phyloP scores from a whole-genome alignment of 2,797 vertebrate genomes.

The Platyrinchus mystaceus region DNA sequence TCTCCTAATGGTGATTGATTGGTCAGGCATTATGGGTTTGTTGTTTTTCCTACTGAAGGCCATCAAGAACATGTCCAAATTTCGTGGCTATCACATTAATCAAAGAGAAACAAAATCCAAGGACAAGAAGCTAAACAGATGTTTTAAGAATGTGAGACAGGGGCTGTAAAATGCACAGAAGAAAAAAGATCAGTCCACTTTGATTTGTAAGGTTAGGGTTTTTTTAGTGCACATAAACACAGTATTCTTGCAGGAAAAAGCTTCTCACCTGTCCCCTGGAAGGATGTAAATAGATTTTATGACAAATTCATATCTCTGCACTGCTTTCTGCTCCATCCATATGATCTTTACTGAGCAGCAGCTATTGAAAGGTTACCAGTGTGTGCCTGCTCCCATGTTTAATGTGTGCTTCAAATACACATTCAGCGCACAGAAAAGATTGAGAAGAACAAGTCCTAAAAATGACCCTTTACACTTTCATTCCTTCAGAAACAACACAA shows the following conservation, averaged over 20 bases:
- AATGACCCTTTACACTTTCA: neutral
- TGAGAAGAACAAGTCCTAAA: neutral
- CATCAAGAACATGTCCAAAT: constrained; percentile 81
- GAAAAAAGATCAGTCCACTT: neutral
- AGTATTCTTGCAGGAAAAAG: neutral
- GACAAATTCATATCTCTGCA: neutral
- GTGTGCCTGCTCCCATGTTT: neutral
- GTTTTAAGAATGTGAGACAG: constrained; percentile 36
- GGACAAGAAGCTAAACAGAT: constrained; percentile 61
- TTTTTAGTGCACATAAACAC: neutral
- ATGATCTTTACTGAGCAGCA: neutral
- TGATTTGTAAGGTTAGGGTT: neutral
- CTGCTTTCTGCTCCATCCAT: neutral
- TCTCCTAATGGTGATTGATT: constrained; percentile 66
- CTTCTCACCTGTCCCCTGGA: neutral
- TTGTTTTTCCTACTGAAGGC: constrained; percentile 72
- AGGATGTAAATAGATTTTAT: neutral
- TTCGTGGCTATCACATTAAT: constrained; percentile 82
- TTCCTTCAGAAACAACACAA: neutral
- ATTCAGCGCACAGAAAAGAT: neutral
- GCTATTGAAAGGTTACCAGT: neutral
- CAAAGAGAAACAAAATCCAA: constrained; percentile 82
- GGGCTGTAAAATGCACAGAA: constrained; percentile 41
- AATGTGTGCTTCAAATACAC: neutral
- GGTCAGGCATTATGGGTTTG: constrained; percentile 62